Evolutionary conservation across 1,140 invertebrate genomes (phyloP), one percentile per base, ranked within the genome.

Genomic region (Aphaenogaster rudis): DNA sequence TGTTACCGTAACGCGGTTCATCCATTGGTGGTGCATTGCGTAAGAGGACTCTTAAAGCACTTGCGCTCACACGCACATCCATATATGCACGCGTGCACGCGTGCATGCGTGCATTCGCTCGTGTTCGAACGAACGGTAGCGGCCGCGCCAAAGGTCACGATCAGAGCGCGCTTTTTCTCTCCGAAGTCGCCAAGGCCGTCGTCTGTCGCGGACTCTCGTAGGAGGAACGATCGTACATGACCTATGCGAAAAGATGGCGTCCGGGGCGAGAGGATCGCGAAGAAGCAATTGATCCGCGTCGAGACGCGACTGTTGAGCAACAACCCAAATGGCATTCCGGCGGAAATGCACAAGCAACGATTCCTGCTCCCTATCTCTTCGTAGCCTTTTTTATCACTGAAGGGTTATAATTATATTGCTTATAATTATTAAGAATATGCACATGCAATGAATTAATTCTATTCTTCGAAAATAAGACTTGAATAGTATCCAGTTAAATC

Each of bases 141-240:
- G 84, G 33, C 77, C 78, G 84, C 76, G 82, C 76, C 88, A 91
- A 91, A 91, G 90, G 87, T 91, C 90, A 91, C 85, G 89, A 91
- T 91, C 90, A 91, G 69, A 87, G 79, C 72, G 74, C 76, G 80
- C 85, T 91, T 90, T 91, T 91, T 91, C 89, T 91, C 80, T 86
- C 66, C 64, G 84, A 74, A 85, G 79, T 89, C 79, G 57, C 77
- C 85, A 91, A 91, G 84, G 90, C 59, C 80, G 59, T 76, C 50
- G 79, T 76, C 66, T 74, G 84, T 84, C 74, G 74, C 39, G 48
- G 54, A 59, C 78, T 84, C 36, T 88, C 71, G 85, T 90, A 90
- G 86, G 89, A 90, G 79, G 72, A 89, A 82, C 42, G 78, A 87
- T 88, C 66, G 85, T 59, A 78, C 78, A 61, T 72, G 85, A 89